Base-by-base conservation (phyloP, 1,140 invertebrate species). In the Scylla paramamosain region DNA sequence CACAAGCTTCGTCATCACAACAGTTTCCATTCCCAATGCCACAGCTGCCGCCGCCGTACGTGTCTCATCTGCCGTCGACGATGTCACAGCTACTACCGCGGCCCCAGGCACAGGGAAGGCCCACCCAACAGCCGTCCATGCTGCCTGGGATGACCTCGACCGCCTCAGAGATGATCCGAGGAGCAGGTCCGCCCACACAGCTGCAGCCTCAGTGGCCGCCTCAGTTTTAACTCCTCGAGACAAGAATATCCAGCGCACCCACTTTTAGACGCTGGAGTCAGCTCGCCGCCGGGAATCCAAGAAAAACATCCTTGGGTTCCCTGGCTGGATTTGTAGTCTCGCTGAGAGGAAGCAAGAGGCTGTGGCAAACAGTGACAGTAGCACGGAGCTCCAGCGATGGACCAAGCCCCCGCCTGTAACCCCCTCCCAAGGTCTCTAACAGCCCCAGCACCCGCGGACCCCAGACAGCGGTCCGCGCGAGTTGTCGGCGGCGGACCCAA, bases 11-110 rank as follows among this genome's bases (percentile, higher is more conserved):
- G 82, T 90, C 89, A 82, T 88, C 83, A 8, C 92, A 83, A 28
- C 95, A 90, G 92, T 92, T 87, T 46, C 91, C 91, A 28, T 92
- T 88, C 91, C 89, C 48, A 31, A 93, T 48, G 95, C 92, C 92
- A 45, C 92, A 93, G 87, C 31, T 88, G 77, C 84, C 59, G 92
- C 86, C 88, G 29, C 67, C 92, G 4, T 92, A 83, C 31, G 28
- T 52, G 52, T 84, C 48, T 52, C 84, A 31, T 7, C 77, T 82
- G 45, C 32, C 59, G 52, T 83, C 91, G 29, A 14, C 45, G 90
- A 39, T 91, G 90, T 46, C 67, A 25, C 94, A 87, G 31, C 28
- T 87, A n/a, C 14, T 83, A 46, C 82, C 84, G 48, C 91, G 46
- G 90, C 77, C 39, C 31, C 77, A 39, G 8, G 83, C 46, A 59